A percentile compares a stretch with the other conserved stretches of the same genome.
Evolutionary conservation across 2,797 vertebrate species (phyloP).

Genomic region (Poeciliopsis gracilis): DNA sequence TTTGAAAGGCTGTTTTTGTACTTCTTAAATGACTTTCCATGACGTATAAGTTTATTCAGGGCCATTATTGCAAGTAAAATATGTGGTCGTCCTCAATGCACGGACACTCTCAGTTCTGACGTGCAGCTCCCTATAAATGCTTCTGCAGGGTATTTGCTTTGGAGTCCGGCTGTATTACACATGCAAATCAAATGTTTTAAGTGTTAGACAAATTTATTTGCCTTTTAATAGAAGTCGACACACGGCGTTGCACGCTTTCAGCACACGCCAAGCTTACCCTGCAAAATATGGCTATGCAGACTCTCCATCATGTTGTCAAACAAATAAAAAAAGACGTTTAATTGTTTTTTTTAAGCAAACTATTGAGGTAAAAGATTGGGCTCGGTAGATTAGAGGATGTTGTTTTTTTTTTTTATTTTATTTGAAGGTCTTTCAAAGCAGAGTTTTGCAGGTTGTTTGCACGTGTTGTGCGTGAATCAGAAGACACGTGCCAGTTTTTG

Average conservation of each 20-base stretch:
- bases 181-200: conserved; percentile 19
- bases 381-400: neutral
- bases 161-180: conserved; percentile 17
- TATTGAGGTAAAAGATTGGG: neutral
- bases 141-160: conserved; percentile 29
- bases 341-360: conserved; percentile 10
- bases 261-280: conserved; percentile 14
- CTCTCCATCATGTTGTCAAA: conserved; percentile 3
- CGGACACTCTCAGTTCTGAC: neutral
- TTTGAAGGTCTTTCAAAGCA: neutral
- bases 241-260: neutral
- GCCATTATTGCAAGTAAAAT: neutral
- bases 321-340: conserved; percentile 9
- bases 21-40: neutral
- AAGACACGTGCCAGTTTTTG: neutral
- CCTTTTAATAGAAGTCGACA: conserved; percentile 17
- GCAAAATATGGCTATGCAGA: neutral
- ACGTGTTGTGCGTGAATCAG: neutral
- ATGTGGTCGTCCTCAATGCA: neutral
- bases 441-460: conserved; percentile 9
- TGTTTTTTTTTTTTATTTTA: too few relatives aligned
- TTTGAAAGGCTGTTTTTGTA: neutral
- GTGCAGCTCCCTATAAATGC: conserved; percentile 2
- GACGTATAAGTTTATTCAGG: neutral
- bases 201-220: conserved; percentile 34